phyloP scores from a whole-genome alignment of 2,888 invertebrate genomes.

The Saturnia japonica region DNA sequence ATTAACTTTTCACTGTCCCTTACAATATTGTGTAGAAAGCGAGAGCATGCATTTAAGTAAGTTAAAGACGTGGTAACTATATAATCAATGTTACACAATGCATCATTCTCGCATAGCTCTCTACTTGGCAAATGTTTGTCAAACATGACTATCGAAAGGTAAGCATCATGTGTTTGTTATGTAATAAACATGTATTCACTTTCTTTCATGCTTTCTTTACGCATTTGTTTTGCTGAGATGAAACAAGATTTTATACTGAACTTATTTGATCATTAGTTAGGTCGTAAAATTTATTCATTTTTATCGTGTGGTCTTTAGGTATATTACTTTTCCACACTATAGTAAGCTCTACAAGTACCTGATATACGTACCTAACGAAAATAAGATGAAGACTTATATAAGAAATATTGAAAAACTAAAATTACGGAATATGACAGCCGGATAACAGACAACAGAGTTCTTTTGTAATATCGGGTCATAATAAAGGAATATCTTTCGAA shows the following conservation, averaged over 20 bases:
- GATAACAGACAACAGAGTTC: too few species aligned
- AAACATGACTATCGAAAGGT: conserved; percentile 27
- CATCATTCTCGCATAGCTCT: conserved; percentile 20
- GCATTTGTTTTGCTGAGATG: background rate
- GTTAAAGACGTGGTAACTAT: conserved; percentile 5
- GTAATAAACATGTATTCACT: background rate
- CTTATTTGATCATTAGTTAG: background rate
- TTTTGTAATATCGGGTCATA: too few species aligned
- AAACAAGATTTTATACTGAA: background rate
- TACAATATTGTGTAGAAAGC: conserved; percentile 10
- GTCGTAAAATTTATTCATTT: too few species aligned
- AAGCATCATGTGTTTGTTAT: conserved; percentile 19
- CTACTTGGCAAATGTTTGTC: conserved; percentile 27
- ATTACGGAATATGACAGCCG: too few species aligned
- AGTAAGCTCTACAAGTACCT: too few species aligned
- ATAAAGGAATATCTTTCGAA: too few species aligned
- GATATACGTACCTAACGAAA: too few species aligned
- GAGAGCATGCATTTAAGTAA: background rate
- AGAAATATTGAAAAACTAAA: too few species aligned
- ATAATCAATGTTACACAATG: conserved; percentile 19
- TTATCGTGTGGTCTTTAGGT: too few species aligned
- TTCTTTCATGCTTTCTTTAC: conserved; percentile 6
- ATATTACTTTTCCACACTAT: too few species aligned
- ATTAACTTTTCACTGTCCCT: background rate
- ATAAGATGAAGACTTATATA: too few species aligned